Evolutionary conservation across 2,888 invertebrate genomes (phyloP).

Genomic region (Ophion obscuratus): DNA sequence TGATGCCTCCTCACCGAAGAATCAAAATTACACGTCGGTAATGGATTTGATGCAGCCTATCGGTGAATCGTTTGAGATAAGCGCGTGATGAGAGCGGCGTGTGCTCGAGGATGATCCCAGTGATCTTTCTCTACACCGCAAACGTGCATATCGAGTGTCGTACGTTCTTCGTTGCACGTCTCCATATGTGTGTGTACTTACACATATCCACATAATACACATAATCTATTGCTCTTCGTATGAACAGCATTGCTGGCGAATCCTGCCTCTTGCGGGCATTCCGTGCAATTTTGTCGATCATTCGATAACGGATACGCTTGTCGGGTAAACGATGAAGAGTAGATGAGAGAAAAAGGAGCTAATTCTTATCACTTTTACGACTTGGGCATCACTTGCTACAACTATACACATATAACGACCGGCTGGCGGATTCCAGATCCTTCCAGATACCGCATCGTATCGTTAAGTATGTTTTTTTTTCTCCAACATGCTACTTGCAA

Average conservation of each 20-base stretch:
- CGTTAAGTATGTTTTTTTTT: constrained; percentile 45
- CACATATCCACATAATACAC: background rate
- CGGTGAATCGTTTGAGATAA: constrained; percentile 54
- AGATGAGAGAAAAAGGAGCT: constrained; percentile 29
- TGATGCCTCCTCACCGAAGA: constrained; percentile 63
- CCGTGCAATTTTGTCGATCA: constrained; percentile 57
- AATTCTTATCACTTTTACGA: constrained; percentile 62
- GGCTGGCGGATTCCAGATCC: constrained; percentile 21
- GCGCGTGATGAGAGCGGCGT: constrained; percentile 30
- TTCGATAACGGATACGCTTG: constrained; percentile 45
- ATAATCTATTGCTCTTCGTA: constrained; percentile 11
- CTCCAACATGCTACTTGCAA: constrained; percentile 36
- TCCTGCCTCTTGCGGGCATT: constrained; percentile 12
- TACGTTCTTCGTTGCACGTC: constrained; percentile 25
- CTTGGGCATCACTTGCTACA: constrained; percentile 30
- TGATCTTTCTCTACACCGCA: constrained; percentile 42
- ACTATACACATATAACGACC: constrained; percentile 9
- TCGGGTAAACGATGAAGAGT: constrained; percentile 43
- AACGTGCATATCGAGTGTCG: constrained; percentile 25
- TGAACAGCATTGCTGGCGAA: constrained; percentile 22
- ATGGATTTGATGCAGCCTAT: constrained; percentile 78
- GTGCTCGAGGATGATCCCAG: constrained; percentile 64
- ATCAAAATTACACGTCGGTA: constrained; percentile 73
- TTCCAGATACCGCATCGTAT: constrained; percentile 29
- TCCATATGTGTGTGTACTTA: background rate